Evolutionary conservation across 2,797 vertebrate genomes (phyloP).

Genomic region (Lithobates sylvaticus): DNA sequence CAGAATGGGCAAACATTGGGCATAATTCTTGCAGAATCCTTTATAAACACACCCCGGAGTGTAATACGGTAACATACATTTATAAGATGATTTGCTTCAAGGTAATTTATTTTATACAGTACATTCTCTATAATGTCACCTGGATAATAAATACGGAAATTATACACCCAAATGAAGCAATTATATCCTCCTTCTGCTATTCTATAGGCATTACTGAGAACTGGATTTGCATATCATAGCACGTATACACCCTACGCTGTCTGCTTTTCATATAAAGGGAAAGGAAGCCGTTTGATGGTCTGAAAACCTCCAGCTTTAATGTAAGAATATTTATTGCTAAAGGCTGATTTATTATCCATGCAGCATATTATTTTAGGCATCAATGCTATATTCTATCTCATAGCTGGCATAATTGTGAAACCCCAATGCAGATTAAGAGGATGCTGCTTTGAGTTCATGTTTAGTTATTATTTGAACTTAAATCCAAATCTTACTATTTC

Average conservation of each 20-base stretch:
- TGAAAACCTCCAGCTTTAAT: neutral
- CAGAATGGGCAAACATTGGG: no score
- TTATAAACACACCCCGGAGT: no score
- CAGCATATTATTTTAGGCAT: neutral
- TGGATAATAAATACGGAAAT: neutral
- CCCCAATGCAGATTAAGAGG: no score
- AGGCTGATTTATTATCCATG: slow-evolving; percentile 12
- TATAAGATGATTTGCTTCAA: no score
- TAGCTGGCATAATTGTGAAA: no score
- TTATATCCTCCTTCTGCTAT: neutral
- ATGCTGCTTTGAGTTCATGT: no score
- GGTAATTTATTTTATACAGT: no score
- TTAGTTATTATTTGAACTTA: no score
- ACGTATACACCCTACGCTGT: neutral
- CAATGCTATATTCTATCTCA: neutral
- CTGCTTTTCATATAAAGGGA: neutral
- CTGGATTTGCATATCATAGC: neutral
- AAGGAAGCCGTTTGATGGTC: neutral
- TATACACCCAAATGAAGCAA: neutral
- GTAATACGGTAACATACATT: no score
- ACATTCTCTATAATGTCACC: neutral
- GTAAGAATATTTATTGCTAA: neutral
- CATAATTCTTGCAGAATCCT: no score
- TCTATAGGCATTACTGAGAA: neutral
- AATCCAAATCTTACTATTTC: no score